Conservation (phyloP, 2,113 vertebrate genomes). For the Varanus salvator region DNA sequence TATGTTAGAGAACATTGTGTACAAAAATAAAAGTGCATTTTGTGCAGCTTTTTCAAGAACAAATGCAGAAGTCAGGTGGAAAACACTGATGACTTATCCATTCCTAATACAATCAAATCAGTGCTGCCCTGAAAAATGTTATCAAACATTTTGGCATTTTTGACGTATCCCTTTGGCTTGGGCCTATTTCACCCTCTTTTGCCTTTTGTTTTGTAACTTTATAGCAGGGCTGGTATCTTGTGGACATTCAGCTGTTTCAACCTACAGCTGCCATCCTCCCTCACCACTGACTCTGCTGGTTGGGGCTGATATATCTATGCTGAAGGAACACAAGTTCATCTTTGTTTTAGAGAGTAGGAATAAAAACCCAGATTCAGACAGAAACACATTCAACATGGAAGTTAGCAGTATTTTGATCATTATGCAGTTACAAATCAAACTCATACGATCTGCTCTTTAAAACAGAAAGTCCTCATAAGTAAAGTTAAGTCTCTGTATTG, state of each 20-base stretch:
- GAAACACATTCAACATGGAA: neutral
- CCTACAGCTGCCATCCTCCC: too few relatives aligned
- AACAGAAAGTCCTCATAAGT: slow-evolving; percentile 21
- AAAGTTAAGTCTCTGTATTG: slow-evolving; percentile 15
- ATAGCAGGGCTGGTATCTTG: too few relatives aligned
- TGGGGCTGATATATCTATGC: too few relatives aligned
- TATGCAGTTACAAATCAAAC: neutral
- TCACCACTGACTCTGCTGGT: too few relatives aligned
- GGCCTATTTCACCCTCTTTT: neutral
- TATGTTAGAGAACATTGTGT: too few relatives aligned
- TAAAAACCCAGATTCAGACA: neutral
- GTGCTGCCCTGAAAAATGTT: neutral
- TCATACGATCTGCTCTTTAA: neutral
- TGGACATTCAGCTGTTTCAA: too few relatives aligned
- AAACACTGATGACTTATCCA: too few relatives aligned
- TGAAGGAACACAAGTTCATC: too few relatives aligned
- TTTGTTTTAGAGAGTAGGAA: neutral
- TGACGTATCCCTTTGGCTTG: neutral
- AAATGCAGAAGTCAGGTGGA: too few relatives aligned
- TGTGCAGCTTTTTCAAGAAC: too few relatives aligned
- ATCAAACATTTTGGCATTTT: neutral
- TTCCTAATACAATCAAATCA: neutral
- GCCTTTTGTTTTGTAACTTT: neutral
- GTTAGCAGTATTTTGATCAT: neutral
- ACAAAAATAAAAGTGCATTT: too few relatives aligned